Base-by-base conservation (phyloP, 1,140 invertebrate genomes). In the Eurosta solidaginis region DNA sequence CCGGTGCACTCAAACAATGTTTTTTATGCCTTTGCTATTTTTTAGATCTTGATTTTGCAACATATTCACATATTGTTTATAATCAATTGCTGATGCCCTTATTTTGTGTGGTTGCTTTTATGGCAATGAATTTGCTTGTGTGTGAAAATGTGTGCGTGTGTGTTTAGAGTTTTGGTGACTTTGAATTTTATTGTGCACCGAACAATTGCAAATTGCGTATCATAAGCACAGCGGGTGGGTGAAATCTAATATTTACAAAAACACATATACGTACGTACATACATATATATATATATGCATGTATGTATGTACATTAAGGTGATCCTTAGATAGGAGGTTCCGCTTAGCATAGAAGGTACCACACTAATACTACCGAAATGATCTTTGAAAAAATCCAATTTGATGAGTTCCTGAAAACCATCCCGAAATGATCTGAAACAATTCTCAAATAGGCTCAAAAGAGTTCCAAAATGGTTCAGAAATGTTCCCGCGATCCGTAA, bases 171-270 rank as follows among this genome's bases (percentile, higher is more conserved):
- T 76, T 76, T 76, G 6, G 44, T 50, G 29, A 49, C 44, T 76
- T 36, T 76, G 49, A 10, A 36, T 27, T 50, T 49, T 76, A 12
- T 7, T 33, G 29, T 33, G n/a, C 47, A 33, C 29, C 22, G 49
- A 9, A 17, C 47, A 36, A 50, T 36, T 27, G 45, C 47, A 50
- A 47, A 76, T 47, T 74, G 73, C 45, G 42, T 33, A 45, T 47
- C 73, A 45, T 74, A 47, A 74, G 47, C 74, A 17, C 74, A 17
- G 47, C 74, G 74, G 74, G 74, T 76, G 74, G 74, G 9, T n/a
- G n/a, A n/a, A n/a, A n/a, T n/a, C 50, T 12, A 7, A 17, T 17
- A 9, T n/a, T 6, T 52, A n/a, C 14, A 20, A 52, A 14, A 52
- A n/a, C 20, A 20, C 17, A 6, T 22, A n/a, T 20, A 52, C 14